Base-by-base conservation (phyloP, 2,113 vertebrate species). In the Sminthopsis crassicaudata region DNA sequence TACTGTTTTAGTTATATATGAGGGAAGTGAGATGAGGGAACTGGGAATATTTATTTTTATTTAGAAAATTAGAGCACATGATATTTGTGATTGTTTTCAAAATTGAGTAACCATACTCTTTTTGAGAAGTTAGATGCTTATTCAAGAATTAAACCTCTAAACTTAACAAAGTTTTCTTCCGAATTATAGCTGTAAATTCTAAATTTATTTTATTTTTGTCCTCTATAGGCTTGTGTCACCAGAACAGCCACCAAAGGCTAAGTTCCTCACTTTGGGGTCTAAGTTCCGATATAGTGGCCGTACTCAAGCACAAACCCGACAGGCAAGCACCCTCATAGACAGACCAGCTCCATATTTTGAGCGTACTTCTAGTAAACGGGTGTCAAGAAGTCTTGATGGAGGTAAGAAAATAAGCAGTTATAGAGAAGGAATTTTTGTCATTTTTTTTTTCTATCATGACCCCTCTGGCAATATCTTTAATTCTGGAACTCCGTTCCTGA, bases 281-380 rank as follows among this genome's bases (percentile, higher is more conserved):
- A 99, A 99, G 98, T 99, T 99, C 97, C 99, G 99, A 88, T 99
- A 99, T 96, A 99, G 99, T 0, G 99, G 99, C 1, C 99, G 99
- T 9, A 99, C 99, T 0, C 99, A 99, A 95, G 98, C 99, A 0
- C 99, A 99, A 98, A 99, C 99, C 0, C 98, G 98, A 0, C 98
- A 99, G 96, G 99, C 99, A 3, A 99, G 99, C 98, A 98, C 97
- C 92, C 99, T 99, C 94, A 99, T 99, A 94, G 99, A 99, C 95
- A 98, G 99, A 90, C 99, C 99, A 0, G 99, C 99, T 0, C 99
- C 99, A 0, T 95, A 98, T 95, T 99, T 99, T 48, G 98, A 99
- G 11, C 98, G 99, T 4, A 98, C 99, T 1, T 99, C 99, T 90
- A 99, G 99, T 97, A 99, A 99, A 57, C 99, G 99, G 89, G 97